A percentile compares a stretch with the other conserved stretches of the same genome.
Evolutionary conservation across 2,888 invertebrate species (phyloP).

Genomic region (Yponomeuta cagnagella): DNA sequence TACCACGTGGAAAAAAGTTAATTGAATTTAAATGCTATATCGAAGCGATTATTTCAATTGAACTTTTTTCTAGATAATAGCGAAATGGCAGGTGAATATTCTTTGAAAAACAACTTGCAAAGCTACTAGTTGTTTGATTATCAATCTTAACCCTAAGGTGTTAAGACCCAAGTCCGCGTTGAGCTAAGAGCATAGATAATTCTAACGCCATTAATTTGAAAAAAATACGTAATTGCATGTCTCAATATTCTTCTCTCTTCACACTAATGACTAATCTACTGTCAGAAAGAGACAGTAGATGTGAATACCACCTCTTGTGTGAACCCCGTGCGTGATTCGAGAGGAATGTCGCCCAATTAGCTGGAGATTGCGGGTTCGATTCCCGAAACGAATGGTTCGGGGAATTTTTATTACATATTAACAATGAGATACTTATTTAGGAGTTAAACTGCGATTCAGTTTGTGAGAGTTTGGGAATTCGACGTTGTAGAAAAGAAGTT

Average conservation of each 20-base stretch:
- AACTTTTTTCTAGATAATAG: background rate
- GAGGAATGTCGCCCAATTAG: conserved; percentile 59
- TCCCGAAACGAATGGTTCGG: conserved; percentile 27
- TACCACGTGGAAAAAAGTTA: background rate
- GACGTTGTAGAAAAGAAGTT: background rate
- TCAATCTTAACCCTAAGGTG: too few species aligned
- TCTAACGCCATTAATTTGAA: background rate
- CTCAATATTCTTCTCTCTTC: background rate
- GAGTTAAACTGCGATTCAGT: background rate
- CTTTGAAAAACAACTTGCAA: background rate
- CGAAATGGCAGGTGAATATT: background rate
- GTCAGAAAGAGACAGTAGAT: background rate
- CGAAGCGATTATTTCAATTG: conserved; percentile 1
- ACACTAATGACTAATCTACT: background rate
- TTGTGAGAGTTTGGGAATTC: background rate
- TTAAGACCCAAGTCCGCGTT: too few species aligned
- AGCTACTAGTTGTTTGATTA: too few species aligned
- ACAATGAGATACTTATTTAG: background rate
- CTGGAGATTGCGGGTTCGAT: conserved; percentile 36
- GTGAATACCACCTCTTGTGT: background rate
- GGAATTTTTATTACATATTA: conserved; percentile 11
- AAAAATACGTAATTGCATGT: background rate
- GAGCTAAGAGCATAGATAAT: background rate
- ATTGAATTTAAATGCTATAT: background rate
- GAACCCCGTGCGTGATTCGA: conserved; percentile 1